Base-by-base conservation (phyloP, 2,797 vertebrate genomes). In the Lacerta bilineata region DNA sequence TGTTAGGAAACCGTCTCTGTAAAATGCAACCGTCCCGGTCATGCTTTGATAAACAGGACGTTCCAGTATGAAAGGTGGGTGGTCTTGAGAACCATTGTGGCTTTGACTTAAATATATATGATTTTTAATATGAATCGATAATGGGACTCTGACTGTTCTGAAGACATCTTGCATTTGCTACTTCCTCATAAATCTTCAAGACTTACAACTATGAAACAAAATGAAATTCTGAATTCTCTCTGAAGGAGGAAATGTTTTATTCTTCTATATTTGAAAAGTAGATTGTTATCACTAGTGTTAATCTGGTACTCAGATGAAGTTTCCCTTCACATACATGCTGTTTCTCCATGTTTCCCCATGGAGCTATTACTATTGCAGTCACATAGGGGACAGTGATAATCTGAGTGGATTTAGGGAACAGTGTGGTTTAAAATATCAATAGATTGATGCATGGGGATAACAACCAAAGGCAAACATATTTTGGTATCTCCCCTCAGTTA, bases 1-100 rank as follows among this genome's bases (percentile, higher is more conserved):
- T 94, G 18, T 68, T 91, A 98, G 98, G 98, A 99, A 95, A 98
- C 97, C 0, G 88, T 98, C 93, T 88, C 97, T 90, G 97, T 98
- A 90, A 97, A 96, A 71, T 97, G 97, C 80, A 64, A 64, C 29
- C 97, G 95, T 91, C 91, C 96, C 1, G 97, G 97, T 50, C 96
- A 95, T 80, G 93, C 96, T 27, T 13, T 85, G 43, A 83, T 96
- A 83, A 97, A 96, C 86, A 98, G 97, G 96, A 96, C 95, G 23
- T 98, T 98, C 92, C 97, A 97, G 91, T 98, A 98, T 97, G 98
- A 98, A 91, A 98, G 98, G 98, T 98, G 61, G 15, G 95, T 92
- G 80, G 59, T 88, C 41, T 23, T 84, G 2, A 41, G 23, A 81
- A 84, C n/a, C 61, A 18, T 3, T 72, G 33, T 86, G 71, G 5